Percentiles rank a stretch among this genome's conserved stretches.
Evolutionary conservation across 2,888 invertebrate genomes (phyloP).

Genomic region (Amphipyra tragopoginis): DNA sequence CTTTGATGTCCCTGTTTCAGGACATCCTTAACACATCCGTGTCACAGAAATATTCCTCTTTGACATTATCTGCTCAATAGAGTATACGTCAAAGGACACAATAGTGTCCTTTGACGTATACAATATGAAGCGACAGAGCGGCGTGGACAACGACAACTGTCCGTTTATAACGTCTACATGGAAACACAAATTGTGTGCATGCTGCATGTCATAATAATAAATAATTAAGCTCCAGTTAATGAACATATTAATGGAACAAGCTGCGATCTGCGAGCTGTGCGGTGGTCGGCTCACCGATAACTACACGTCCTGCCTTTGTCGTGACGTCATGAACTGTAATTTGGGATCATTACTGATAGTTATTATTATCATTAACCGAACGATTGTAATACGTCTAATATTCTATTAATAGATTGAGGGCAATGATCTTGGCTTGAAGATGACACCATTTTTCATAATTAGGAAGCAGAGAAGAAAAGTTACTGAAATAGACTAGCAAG

Average conservation of each 20-base stretch:
- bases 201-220: conserved; percentile 1
- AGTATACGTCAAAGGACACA: too few species aligned
- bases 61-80: background rate
- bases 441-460: conserved; percentile 3
- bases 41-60: background rate
- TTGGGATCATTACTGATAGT: background rate
- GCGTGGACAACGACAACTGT: too few species aligned
- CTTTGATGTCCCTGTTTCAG: background rate
- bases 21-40: background rate
- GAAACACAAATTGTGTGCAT: background rate
- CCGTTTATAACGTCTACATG: background rate
- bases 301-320: background rate
- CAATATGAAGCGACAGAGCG: too few species aligned
- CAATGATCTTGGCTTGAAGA: too few species aligned
- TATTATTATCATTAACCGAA: background rate
- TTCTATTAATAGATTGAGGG: background rate
- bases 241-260: background rate
- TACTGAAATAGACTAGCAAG: background rate
- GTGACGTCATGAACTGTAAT: background rate
- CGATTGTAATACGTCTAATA: background rate
- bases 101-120: too few species aligned
- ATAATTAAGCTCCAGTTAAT: conserved; percentile 7
- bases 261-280: background rate
- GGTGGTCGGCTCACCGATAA: background rate
- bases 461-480: conserved; percentile 2